Conservation (phyloP, 2,888 invertebrate genomes). For the Hemistola chrysoprasaria region DNA sequence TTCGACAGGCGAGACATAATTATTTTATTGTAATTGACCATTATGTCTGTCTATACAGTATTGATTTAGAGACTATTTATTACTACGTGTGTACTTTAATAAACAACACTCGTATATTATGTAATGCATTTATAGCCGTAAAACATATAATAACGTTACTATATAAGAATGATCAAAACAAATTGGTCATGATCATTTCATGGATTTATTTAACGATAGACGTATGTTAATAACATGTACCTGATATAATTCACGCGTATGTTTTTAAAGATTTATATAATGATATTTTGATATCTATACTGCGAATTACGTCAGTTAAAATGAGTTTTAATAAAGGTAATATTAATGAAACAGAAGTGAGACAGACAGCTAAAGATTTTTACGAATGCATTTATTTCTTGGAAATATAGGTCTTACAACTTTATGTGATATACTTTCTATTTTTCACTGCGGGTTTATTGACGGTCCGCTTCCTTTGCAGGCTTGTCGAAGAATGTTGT, state of each 20-base stretch:
- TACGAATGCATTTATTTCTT: too few relatives aligned
- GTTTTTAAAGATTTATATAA: conserved; percentile 8
- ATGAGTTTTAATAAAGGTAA: conserved; percentile 11
- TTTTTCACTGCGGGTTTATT: too few relatives aligned
- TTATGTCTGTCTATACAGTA: conserved; percentile 26
- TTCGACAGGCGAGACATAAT: conserved; percentile 26
- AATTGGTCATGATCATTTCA: conserved; percentile 24
- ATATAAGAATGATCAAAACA: conserved; percentile 21
- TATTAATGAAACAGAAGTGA: background rate
- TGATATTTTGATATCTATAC: conserved; percentile 11
- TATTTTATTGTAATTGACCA: conserved; percentile 25
- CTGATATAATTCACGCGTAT: conserved; percentile 6
- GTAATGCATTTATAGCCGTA: conserved; percentile 3
- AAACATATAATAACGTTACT: conserved; percentile 14
- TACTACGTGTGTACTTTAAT: conserved; percentile 12
- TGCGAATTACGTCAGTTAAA: conserved; percentile 11
- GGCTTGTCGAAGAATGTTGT: too few relatives aligned
- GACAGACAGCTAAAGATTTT: too few relatives aligned
- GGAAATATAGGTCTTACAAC: conserved; percentile 4
- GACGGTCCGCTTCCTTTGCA: too few relatives aligned
- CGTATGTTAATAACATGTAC: conserved; percentile 4
- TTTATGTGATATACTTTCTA: too few relatives aligned
- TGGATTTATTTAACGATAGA: conserved; percentile 22
- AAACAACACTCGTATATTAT: conserved; percentile 9
- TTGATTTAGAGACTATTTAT: conserved; percentile 31